These are phyloP conservation scores for Cebidichthys violaceus DNA, from an alignment of 2,113 vertebrate species.

Conservation along the genomic window DNA sequence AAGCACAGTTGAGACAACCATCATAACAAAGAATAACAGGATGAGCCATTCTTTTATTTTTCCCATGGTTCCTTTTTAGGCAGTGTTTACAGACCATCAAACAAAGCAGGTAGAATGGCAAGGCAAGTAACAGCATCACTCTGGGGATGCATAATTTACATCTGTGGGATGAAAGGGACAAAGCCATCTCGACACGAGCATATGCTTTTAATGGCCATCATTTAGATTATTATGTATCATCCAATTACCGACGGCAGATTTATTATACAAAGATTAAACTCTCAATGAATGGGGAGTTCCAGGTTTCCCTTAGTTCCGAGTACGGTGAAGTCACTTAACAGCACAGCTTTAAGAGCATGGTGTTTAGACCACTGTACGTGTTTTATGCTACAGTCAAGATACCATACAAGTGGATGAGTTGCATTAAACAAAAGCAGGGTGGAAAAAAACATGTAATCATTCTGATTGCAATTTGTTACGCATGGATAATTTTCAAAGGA, in stretches of 20 bases:
- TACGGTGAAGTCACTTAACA: slow-evolving; percentile 33
- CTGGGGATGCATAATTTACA: slow-evolving; percentile 73
- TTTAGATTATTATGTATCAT: slow-evolving; percentile 58
- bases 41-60: slow-evolving; percentile 11
- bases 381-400: slow-evolving; percentile 26
- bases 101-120: slow-evolving; percentile 48
- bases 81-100: slow-evolving; percentile 46
- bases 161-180: slow-evolving; percentile 59
- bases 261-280: slow-evolving; percentile 58
- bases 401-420: background rate
- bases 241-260: slow-evolving; percentile 60
- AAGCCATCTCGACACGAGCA: slow-evolving; percentile 53
- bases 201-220: slow-evolving; percentile 64
- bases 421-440: slow-evolving; percentile 40
- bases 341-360: slow-evolving; percentile 28
- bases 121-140: slow-evolving; percentile 44
- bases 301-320: slow-evolving; percentile 25
- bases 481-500: slow-evolving; percentile 50
- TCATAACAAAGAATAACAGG: slow-evolving; percentile 19
- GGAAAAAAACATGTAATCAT: slow-evolving; percentile 8
- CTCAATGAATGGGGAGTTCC: slow-evolving; percentile 22
- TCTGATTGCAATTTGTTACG: slow-evolving; percentile 47
- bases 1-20: background rate
- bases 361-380: slow-evolving; percentile 12
- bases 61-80: slow-evolving; percentile 19